A percentile compares a stretch with the other conserved stretches of the same genome.
These are phyloP conservation scores for Rhynchopsitta pachyrhyncha DNA, from an alignment of 2,113 vertebrate species.

Conservation along the genomic window DNA sequence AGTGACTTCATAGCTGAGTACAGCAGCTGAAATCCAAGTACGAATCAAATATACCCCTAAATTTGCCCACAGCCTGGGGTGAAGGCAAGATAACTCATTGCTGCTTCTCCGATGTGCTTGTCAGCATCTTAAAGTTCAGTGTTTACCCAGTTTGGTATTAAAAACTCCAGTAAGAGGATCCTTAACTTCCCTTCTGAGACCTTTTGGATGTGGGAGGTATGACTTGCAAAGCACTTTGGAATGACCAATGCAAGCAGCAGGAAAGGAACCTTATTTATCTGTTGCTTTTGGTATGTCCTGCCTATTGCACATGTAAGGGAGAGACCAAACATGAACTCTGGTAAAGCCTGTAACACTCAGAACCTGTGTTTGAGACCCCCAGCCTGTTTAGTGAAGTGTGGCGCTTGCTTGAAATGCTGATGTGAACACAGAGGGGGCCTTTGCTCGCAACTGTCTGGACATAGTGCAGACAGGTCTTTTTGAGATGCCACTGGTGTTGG, in stretches of 20 bases:
- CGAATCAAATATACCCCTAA: neutral
- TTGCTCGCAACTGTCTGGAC: neutral
- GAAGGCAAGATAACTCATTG: neutral
- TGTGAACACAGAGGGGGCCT: neutral
- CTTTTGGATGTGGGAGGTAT: neutral
- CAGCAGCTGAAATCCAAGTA: neutral
- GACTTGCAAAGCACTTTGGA: neutral
- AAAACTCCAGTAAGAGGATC: neutral
- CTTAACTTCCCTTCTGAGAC: neutral
- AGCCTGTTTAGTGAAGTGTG: accelerated
- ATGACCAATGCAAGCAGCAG: neutral
- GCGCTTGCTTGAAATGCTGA: no score
- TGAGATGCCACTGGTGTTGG: no score
- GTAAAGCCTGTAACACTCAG: neutral
- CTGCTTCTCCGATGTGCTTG: no score
- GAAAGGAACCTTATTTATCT: neutral
- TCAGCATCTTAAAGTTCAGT: neutral
- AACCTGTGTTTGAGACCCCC: no score
- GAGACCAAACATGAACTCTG: neutral
- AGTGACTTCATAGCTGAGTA: neutral
- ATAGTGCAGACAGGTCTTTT: neutral
- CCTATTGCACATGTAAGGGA: no score
- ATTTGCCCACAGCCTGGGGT: no score
- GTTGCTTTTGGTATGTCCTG: neutral
- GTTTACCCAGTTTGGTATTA: neutral